These are phyloP conservation scores for Bovichtus variegatus DNA, from an alignment of 2,797 vertebrate species.

Conservation along the genomic window DNA sequence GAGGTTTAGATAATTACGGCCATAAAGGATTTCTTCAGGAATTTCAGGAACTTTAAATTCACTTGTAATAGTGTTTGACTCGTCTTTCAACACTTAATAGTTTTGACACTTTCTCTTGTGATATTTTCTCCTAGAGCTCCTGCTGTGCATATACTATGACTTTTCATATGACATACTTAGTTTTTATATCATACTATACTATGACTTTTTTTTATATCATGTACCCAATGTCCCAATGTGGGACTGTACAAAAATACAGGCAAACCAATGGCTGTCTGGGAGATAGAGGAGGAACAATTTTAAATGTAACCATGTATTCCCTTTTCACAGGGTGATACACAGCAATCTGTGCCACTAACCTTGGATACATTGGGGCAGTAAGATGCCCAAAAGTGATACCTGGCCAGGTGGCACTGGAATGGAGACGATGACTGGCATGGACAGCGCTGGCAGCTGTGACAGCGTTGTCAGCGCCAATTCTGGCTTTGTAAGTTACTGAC, in stretches of 20 bases:
- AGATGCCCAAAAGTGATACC: conserved; percentile 91
- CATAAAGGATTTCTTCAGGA: neutral
- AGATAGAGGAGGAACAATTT: neutral
- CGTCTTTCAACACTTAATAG: neutral
- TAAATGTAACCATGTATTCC: neutral
- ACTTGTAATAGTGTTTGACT: neutral
- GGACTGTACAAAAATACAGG: too few species aligned
- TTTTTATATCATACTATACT: too few species aligned
- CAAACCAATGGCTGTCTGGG: too few species aligned
- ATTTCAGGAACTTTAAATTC: neutral
- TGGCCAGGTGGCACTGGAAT: conserved; percentile 85
- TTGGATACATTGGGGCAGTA: conserved; percentile 43
- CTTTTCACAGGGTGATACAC: conserved; percentile 41
- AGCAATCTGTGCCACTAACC: conserved; percentile 17
- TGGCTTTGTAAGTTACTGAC: conserved; percentile 76
- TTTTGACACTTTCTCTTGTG: neutral
- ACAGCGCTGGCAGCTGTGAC: conserved; percentile 88
- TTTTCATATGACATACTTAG: too few species aligned
- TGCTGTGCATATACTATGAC: too few species aligned
- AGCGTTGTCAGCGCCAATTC: conserved; percentile 89
- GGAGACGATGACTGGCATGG: conserved; percentile 78
- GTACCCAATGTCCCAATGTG: too few species aligned
- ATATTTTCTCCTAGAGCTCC: neutral
- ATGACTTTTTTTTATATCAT: too few species aligned
- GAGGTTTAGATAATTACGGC: neutral